Evolutionary conservation across 1,140 invertebrate genomes (phyloP), one percentile per base, ranked within the genome.

Genomic region (Physella acuta): DNA sequence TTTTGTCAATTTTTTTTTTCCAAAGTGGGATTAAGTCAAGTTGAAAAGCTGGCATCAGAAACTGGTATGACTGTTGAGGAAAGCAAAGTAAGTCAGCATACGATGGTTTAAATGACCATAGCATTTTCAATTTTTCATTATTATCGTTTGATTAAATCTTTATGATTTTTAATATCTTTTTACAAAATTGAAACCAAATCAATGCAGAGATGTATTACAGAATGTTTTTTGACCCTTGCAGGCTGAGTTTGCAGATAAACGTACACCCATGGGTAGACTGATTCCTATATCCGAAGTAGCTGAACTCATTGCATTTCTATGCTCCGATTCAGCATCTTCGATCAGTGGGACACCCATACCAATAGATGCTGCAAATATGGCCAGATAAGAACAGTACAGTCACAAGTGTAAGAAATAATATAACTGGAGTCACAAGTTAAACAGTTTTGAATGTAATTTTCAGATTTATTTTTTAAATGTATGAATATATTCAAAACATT

Each of bases 291-390:
- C 33, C 28, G 59, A 61, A 28, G 37, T 61, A 44, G 59, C 36
- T 26, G 59, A 39, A 14, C 59, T 61, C 14, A 36, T 61, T 1
- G 34, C 36, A 8, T 61, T 61, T 61, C n/a, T 61, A 5, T 61
- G 59, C 36, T 61, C 36, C 11, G 59, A 61, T n/a, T 36, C 36
- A 61, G 59, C 59, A 20, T 39, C 59, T 8, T 37, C 34, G n/a
- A 61, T 61, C 4, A 37, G 33, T 44, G 59, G 59, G 2, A 37
- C 59, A 24, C 59, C 59, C 16, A 39, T 61, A 39, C 33, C 59
- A 24, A 61, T 61, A 36, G 59, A 61, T 28, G 59, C 34, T 37
- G 59, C 36, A n/a, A 37, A 61, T 34, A 39, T 61, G 33, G 59
- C 59, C n/a, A 39, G 59, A 61, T 61, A 61, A 28, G 3, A 44